Evolutionary conservation across 2,888 invertebrate genomes (phyloP).

Genomic region (Xanthia togata): DNA sequence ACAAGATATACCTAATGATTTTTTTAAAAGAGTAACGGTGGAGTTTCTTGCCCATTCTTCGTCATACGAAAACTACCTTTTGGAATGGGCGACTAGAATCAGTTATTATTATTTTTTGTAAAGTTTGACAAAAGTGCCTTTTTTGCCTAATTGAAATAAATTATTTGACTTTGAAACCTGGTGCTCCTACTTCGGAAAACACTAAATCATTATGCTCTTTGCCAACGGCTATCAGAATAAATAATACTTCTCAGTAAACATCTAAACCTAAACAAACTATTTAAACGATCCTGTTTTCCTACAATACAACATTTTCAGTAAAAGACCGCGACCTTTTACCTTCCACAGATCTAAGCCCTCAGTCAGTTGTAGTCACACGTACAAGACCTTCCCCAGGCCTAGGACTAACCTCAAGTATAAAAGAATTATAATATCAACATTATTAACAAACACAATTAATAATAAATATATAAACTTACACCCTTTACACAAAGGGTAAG

Average conservation of each 20-base stretch:
- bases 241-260: neutral
- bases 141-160: too few species aligned
- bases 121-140: too few species aligned
- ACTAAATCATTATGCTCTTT: neutral
- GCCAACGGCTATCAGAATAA: neutral
- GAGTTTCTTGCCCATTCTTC: too few species aligned
- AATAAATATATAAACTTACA: neutral
- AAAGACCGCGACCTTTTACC: constrained; percentile 17
- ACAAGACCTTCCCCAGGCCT: neutral
- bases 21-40: too few species aligned
- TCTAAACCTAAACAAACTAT: constrained; percentile 15
- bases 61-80: too few species aligned
- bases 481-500: neutral
- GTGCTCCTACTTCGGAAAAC: too few species aligned
- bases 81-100: too few species aligned
- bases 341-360: constrained; percentile 14
- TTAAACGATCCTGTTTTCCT: constrained; percentile 22
- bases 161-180: too few species aligned
- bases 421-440: constrained; percentile 1
- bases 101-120: too few species aligned
- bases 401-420: neutral
- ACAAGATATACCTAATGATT: too few species aligned
- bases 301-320: constrained; percentile 1
- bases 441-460: neutral
- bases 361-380: constrained; percentile 13